phyloP scores from a whole-genome alignment of 2,888 invertebrate species.

The Polydrusus pterygomalis region DNA sequence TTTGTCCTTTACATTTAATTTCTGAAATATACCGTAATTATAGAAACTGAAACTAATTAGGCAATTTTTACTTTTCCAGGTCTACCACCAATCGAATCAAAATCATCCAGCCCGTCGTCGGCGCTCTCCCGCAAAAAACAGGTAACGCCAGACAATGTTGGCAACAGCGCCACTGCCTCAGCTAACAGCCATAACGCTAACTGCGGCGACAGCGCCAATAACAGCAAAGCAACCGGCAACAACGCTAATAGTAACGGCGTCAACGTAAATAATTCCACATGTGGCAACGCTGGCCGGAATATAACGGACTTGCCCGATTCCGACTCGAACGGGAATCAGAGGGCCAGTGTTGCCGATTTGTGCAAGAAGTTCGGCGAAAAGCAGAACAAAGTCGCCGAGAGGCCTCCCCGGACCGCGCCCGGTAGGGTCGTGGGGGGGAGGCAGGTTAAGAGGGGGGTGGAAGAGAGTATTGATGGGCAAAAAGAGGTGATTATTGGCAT shows the following conservation, averaged over 20 bases:
- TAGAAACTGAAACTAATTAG: too few species aligned
- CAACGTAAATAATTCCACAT: slow-evolving; percentile 68
- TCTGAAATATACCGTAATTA: too few species aligned
- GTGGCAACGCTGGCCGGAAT: slow-evolving; percentile 57
- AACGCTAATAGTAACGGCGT: slow-evolving; percentile 20
- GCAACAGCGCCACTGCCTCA: slow-evolving; percentile 40
- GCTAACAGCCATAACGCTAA: slow-evolving; percentile 53
- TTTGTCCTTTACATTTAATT: too few species aligned
- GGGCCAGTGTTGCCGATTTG: slow-evolving; percentile 76
- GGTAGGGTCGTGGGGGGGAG: slow-evolving; percentile 46
- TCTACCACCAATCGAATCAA: slow-evolving; percentile 69
- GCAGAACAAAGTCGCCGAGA: slow-evolving; percentile 25
- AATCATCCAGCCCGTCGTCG: slow-evolving; percentile 64
- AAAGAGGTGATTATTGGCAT: slow-evolving; percentile 50
- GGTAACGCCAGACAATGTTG: slow-evolving; percentile 51
- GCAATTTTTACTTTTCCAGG: slow-evolving; percentile 56
- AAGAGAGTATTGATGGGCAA: slow-evolving; percentile 25
- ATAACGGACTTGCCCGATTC: slow-evolving; percentile 59
- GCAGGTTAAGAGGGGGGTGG: slow-evolving; percentile 48
- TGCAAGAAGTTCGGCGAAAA: slow-evolving; percentile 74
- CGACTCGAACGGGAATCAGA: slow-evolving; percentile 76
- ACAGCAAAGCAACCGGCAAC: slow-evolving; percentile 57
- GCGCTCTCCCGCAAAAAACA: slow-evolving; percentile 49
- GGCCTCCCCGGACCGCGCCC: slow-evolving; percentile 37
- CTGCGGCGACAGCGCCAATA: slow-evolving; percentile 59